A percentile compares a stretch with the other conserved stretches of the same genome.
Conservation (phyloP, 2,113 vertebrate genomes). For the Panurus biarmicus region DNA sequence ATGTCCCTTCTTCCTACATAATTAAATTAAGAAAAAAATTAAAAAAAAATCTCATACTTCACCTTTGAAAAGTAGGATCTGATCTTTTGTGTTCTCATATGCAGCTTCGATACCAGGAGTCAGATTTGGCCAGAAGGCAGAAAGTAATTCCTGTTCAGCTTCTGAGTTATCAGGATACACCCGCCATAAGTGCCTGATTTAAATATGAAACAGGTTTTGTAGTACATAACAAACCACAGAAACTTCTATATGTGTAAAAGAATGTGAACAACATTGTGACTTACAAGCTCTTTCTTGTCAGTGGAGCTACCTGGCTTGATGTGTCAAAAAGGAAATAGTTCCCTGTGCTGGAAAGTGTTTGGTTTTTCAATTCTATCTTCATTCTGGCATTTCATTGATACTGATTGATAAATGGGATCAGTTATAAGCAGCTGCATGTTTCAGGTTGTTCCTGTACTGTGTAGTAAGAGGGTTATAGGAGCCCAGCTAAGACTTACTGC, state of each 20-base stretch:
- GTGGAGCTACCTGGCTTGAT: neutral
- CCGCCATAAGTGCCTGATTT: slow-evolving; percentile 82
- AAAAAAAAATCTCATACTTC: neutral
- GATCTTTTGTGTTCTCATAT: slow-evolving; percentile 71
- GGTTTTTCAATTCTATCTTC: neutral
- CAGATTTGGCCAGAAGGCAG: slow-evolving; percentile 77
- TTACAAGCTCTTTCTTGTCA: neutral
- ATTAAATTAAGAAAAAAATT: neutral
- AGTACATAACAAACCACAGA: neutral
- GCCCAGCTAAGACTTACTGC: neutral
- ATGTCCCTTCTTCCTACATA: neutral
- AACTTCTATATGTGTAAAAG: neutral
- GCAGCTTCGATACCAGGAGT: slow-evolving; percentile 81
- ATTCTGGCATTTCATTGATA: neutral
- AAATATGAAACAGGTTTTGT: neutral
- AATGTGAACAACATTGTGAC: neutral
- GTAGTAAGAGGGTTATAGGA: neutral
- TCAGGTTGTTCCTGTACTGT: neutral
- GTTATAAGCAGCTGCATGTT: neutral
- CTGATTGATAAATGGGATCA: neutral
- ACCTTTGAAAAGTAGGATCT: slow-evolving; percentile 76
- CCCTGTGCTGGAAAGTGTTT: neutral
- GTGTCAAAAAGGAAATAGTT: neutral
- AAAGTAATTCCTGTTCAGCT: slow-evolving; percentile 74
- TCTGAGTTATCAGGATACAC: slow-evolving; percentile 57